Conservation (phyloP, 2,888 invertebrate species). For the Ophion slaviceki region DNA sequence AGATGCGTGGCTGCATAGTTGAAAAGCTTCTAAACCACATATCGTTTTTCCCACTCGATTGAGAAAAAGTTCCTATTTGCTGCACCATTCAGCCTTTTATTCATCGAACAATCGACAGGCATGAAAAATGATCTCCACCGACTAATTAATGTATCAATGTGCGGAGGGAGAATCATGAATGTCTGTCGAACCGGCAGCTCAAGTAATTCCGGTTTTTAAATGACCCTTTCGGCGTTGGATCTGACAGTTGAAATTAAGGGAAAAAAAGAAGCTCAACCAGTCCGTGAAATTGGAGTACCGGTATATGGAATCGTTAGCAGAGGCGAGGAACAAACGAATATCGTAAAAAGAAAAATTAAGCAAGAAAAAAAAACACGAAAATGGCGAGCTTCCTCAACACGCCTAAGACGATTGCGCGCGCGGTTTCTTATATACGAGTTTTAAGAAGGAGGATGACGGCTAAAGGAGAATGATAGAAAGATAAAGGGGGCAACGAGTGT, state of each 20-base stretch:
- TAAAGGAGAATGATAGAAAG: conserved; percentile 53
- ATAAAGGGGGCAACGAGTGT: conserved; percentile 70
- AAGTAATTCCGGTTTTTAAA: background rate
- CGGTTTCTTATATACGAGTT: conserved; percentile 41
- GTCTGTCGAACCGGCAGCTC: background rate
- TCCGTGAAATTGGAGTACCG: conserved; percentile 16
- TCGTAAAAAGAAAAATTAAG: conserved; percentile 21
- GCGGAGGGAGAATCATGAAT: background rate
- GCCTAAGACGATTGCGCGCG: conserved; percentile 53
- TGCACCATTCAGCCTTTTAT: no score
- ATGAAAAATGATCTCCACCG: no score
- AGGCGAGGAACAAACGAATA: conserved; percentile 1
- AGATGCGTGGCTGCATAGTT: background rate
- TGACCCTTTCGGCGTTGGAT: background rate
- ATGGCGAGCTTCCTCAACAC: conserved; percentile 47
- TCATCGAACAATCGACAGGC: no score
- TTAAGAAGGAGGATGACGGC: conserved; percentile 61
- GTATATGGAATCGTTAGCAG: background rate
- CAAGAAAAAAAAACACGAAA: conserved; percentile 6
- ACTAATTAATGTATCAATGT: no score
- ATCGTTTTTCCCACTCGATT: background rate
- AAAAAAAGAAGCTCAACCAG: conserved; percentile 14
- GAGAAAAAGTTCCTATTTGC: background rate
- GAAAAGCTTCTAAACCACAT: background rate
- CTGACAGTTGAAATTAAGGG: background rate